These are phyloP conservation scores for Channa argus DNA, from an alignment of 2,113 vertebrate genomes.

Conservation along the genomic window DNA sequence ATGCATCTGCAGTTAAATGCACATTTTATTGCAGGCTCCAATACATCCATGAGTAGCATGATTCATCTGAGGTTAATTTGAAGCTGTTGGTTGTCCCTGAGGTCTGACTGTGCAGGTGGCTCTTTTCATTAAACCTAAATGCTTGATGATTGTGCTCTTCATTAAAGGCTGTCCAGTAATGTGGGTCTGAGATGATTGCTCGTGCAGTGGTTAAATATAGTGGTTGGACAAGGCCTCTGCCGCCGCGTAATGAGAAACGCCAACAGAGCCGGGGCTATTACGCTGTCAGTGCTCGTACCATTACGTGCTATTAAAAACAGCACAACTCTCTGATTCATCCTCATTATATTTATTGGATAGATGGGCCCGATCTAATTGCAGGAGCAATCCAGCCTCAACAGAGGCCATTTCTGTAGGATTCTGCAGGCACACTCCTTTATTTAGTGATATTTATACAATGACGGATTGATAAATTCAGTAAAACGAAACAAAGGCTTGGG, in stretches of 20 bases:
- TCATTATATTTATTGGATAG: conserved; percentile 86
- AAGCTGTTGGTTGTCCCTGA: conserved; percentile 60
- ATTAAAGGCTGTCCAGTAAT: conserved; percentile 79
- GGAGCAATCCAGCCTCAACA: conserved; percentile 23
- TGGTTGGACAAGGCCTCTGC: conserved; percentile 60
- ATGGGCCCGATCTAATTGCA: conserved; percentile 71
- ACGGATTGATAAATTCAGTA: not conserved
- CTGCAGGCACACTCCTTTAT: conserved; percentile 3
- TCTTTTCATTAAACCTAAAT: conserved; percentile 84
- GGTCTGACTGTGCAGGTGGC: conserved; percentile 66
- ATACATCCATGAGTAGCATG: conserved; percentile 32
- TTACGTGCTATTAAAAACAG: conserved; percentile 80
- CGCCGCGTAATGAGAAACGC: conserved; percentile 77
- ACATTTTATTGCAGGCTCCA: conserved; percentile 12
- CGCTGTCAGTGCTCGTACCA: conserved; percentile 83
- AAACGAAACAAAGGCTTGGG: not conserved
- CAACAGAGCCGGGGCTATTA: conserved; percentile 76
- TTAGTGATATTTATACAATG: not conserved
- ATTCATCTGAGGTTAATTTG: conserved; percentile 57
- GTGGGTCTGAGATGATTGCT: conserved; percentile 76
- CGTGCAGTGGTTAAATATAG: conserved; percentile 75
- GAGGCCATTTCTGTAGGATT: conserved; percentile 43
- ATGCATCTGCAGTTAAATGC: conserved; percentile 21
- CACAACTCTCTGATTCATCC: conserved; percentile 76
- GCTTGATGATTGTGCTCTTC: conserved; percentile 76